Evolutionary conservation across 2,113 vertebrate genomes (phyloP).

Genomic region (Melanerpes aurifrons): DNA sequence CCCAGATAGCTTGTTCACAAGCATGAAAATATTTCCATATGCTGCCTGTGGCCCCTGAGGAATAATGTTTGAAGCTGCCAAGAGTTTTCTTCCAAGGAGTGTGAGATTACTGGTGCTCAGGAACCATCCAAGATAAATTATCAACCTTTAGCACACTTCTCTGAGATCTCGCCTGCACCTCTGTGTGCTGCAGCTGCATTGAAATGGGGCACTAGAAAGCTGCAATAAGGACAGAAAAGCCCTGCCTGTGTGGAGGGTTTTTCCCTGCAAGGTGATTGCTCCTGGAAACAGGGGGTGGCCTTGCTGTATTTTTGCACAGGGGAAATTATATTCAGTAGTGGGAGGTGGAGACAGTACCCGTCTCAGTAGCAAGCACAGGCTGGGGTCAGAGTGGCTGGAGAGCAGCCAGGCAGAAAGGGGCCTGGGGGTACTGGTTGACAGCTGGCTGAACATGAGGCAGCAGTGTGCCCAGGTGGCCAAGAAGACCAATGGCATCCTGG

Average conservation of each 20-base stretch:
- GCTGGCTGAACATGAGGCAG: no score
- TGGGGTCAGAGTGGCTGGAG: no score
- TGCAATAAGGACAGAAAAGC: background rate
- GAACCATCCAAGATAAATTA: background rate
- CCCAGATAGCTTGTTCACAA: background rate
- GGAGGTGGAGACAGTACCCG: background rate
- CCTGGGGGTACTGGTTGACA: no score
- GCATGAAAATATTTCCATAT: background rate
- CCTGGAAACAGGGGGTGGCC: background rate
- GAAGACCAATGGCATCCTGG: no score
- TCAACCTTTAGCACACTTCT: background rate
- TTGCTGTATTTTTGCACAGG: background rate
- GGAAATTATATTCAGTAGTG: background rate
- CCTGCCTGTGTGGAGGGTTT: background rate
- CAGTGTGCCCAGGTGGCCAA: no score
- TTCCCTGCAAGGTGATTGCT: rapidly evolving
- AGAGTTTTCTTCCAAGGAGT: background rate
- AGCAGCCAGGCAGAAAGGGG: no score
- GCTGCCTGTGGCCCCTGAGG: background rate
- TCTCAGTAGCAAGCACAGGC: background rate
- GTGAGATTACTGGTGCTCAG: background rate
- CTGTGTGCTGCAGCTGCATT: rapidly evolving
- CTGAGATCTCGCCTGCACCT: background rate
- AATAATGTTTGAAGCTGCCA: background rate
- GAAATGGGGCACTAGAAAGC: background rate